Evolutionary conservation across 2,888 invertebrate genomes (phyloP), one percentile per base, ranked within the genome.

Genomic region (Leucophenga montana): DNA sequence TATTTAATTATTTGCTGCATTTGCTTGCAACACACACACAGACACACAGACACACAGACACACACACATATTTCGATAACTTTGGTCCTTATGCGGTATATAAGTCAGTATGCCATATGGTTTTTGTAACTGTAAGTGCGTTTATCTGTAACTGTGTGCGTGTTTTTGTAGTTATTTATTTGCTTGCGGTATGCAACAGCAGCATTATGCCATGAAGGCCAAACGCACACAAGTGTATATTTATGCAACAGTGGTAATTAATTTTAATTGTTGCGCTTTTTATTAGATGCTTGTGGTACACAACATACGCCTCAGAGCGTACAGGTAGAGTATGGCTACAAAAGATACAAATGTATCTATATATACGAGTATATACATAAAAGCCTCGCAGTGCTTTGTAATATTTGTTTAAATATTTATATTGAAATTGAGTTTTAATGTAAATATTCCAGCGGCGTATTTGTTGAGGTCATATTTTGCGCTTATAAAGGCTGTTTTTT

Each of bases 191-290:
- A 20, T 39, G 64, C 22, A 46, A 39, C 13, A 48, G 65, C 39
- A 16, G 13, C 39, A 31, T 72, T 73, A 72, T 84, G 82, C 11
- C 3, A 39, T 39, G 11, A 39, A 39, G 39, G 39, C 39, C 39
- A 39, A 27, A 27, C 11, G 39, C 33, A 33, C 33, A 33, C 33
- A 33, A 33, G 80, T 82, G 13, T 4, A 81, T 84, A 81, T 84
- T 84, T 84, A 81, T 84, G 80, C 82, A 82, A 84, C 78, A 39
- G 39, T 82, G 78, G 80, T 81, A 84, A 81, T 81, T 81, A 81
- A 81, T 82, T 81, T 81, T 81, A 81, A 81, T 81, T 81, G 80
- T 81, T 81, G 84, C 80, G 82, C 82, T 81, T 84, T 70, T 69
- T 39, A 39, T 39, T 39, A 27, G 27, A 27, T 27, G 27, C 27